Base-by-base conservation (phyloP, 1,140 invertebrate genomes). In the Cepaea nemoralis region DNA sequence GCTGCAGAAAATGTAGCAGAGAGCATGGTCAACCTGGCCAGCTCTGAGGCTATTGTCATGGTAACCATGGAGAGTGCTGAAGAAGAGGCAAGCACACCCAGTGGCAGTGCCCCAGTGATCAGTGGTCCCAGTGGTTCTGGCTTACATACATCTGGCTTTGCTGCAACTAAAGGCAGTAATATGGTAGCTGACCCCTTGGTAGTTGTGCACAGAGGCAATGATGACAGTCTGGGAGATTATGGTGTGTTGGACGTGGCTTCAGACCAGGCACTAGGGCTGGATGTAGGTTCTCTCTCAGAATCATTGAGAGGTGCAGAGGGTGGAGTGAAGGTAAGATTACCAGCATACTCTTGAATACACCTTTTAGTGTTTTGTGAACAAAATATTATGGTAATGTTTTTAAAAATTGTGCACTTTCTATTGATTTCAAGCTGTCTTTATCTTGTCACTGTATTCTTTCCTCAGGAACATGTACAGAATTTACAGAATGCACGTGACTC, bases 1-100 rank as follows among this genome's bases (percentile, higher is more conserved):
- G 95, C 97, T 82, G 96, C 96, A 16, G 96, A 97, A 91, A 95
- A 96, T 63, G 95, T 98, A 86, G 95, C 97, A 8, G 96, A 98
- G 86, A 95, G 94, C 89, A 94, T 97, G 81, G 92, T 97, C 70
- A 95, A 95, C 55, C 94, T 96, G 79, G 95, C 96, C 22, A 94
- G 95, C 73, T 86, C 85, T 39, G 88, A 90, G 94, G 71, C 88
- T 33, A 83, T 87, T 67, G 87, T 90, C 31, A 84, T 86, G 77
- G 87, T 86, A 37, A 89, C 86, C 74, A 88, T 91, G 39, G 87
- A 89, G 59, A 84, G 85, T 55, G 86, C 88, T 22, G 89, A 90
- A 16, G 88, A 90, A 42, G 77, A 55, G 22, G 79, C 59, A 16
- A 83, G 63, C 76, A 79, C 70, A 27, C 70, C 71, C 8, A 45